Conservation (phyloP, 2,888 invertebrate genomes). For the Coelopa pilipes region DNA sequence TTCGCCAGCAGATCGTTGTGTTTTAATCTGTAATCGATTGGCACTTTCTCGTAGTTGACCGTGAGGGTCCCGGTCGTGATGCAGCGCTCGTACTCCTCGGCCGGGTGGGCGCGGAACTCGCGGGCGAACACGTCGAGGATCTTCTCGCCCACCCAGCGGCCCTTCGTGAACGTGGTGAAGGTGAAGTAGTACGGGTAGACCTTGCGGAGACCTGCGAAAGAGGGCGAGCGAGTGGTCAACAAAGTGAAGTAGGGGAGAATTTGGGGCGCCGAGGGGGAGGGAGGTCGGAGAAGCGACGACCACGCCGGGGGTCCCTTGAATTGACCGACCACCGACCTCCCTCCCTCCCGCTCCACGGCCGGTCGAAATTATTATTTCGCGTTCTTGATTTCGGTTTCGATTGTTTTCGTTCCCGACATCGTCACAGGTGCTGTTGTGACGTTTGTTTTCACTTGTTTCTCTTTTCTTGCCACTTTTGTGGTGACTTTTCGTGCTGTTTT, state of each 20-base stretch:
- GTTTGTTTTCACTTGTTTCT: too few species aligned
- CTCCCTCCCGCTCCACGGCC: slow-evolving; percentile 12
- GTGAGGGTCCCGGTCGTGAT: slow-evolving; percentile 91
- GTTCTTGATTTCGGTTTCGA: not conserved
- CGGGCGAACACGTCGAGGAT: slow-evolving; percentile 91
- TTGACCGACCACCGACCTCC: not conserved
- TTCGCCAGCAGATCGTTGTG: slow-evolving; percentile 94
- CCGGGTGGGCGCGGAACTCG: slow-evolving; percentile 94
- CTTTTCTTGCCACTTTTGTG: too few species aligned
- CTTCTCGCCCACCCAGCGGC: slow-evolving; percentile 94
- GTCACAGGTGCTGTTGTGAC: too few species aligned
- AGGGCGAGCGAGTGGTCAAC: not conserved
- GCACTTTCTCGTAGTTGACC: slow-evolving; percentile 92
- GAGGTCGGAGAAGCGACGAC: too few species aligned
- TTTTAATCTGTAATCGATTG: slow-evolving; percentile 89
- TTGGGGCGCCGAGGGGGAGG: too few species aligned
- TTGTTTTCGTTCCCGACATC: not conserved
- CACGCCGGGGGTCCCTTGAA: not conserved
- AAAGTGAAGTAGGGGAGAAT: not conserved
- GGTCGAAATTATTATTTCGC: slow-evolving; percentile 7
- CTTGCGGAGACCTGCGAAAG: slow-evolving; percentile 81
- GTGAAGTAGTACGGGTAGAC: slow-evolving; percentile 98
- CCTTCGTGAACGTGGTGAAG: slow-evolving; percentile 95
- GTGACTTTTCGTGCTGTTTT: too few species aligned
- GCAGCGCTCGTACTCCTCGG: slow-evolving; percentile 91